Conservation (phyloP, 1,140 invertebrate genomes). For the Chlorops oryzae region DNA sequence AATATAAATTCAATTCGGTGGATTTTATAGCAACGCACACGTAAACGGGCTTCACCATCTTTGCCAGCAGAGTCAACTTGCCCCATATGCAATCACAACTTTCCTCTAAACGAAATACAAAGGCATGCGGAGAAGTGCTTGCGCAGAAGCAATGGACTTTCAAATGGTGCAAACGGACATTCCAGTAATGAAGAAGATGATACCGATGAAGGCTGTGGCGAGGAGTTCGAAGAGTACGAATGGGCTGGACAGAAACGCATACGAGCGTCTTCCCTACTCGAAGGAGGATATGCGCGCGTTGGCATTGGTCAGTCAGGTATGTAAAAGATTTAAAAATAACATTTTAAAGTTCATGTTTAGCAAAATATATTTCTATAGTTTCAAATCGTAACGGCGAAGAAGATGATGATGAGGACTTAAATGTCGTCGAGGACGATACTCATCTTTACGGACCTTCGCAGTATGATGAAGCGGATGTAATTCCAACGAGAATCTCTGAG, state of each 20-base stretch:
- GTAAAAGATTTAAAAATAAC: too few relatives aligned
- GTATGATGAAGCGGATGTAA: slow-evolving; percentile 71
- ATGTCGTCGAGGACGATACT: slow-evolving; percentile 69
- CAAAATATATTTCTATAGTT: too few relatives aligned
- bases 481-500: slow-evolving; percentile 53
- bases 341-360: too few relatives aligned
- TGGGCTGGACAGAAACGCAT: slow-evolving; percentile 75
- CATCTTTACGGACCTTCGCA: slow-evolving; percentile 76
- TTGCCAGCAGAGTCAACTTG: slow-evolving; percentile 49
- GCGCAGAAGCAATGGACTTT: slow-evolving; percentile 36
- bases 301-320: slow-evolving; percentile 52
- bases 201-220: slow-evolving; percentile 60
- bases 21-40: slow-evolving; percentile 25
- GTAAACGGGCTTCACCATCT: slow-evolving; percentile 29
- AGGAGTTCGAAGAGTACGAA: slow-evolving; percentile 74
- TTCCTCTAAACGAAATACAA: slow-evolving; percentile 64
- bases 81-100: slow-evolving; percentile 67
- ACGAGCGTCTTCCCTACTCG: slow-evolving; percentile 61
- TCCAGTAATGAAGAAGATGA: slow-evolving; percentile 23
- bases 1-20: too few relatives aligned
- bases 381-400: too few relatives aligned
- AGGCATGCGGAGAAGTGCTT: slow-evolving; percentile 72
- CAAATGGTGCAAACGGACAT: slow-evolving; percentile 15
- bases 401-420: slow-evolving; percentile 71
- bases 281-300: slow-evolving; percentile 61